Base-by-base conservation (phyloP, 2,113 vertebrate species). In the Sceloporus undulatus region DNA sequence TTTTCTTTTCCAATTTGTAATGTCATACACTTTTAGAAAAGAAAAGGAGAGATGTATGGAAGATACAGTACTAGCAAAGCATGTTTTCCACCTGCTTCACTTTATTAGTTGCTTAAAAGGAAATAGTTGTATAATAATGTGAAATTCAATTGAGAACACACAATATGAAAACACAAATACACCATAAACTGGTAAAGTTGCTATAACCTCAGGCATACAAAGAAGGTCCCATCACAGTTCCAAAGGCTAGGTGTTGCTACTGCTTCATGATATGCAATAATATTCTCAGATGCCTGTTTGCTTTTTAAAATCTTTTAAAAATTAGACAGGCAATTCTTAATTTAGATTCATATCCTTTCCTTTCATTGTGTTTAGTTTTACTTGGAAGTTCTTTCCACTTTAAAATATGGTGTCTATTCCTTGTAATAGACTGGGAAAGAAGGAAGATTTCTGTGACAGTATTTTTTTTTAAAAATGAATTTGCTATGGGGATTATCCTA, bases 101-200 rank as follows among this genome's bases (percentile, higher is more conserved):
- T 90, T 82, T 48, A 89, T 34, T 83, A 8, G 65, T 52, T 70
- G 34, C 6, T 38, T 70, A 34, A 66, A 82, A 74, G n/a, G 89
- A 62, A 56, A 29, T 92, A 73, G 91, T 94, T 88, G n/a, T 38
- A 68, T 91, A 38, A 92, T 91, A 59, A 9, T 27, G 25, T 70
- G 23, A 27, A 27, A 70, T 29, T 70, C 25, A 59, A 27, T 27
- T 70, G 27, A 27, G 68, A 70, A 70, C 4, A 6, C 23, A 80
- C 56, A 18, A 6, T 80, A 62, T 40, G 59, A 80, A 62, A 76
- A 62, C n/a, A 19, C n/a, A 34, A 65, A 85, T 95, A 80, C 93
- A 93, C 92, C 76, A 84, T 84, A 83, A 34, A 79, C 40, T 34
- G 27, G 38, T 34, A 52, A 34, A 18, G 79, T 87, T 87, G 42